Base-by-base conservation (phyloP, 2,888 invertebrate genomes). In the Sinelater perroti region DNA sequence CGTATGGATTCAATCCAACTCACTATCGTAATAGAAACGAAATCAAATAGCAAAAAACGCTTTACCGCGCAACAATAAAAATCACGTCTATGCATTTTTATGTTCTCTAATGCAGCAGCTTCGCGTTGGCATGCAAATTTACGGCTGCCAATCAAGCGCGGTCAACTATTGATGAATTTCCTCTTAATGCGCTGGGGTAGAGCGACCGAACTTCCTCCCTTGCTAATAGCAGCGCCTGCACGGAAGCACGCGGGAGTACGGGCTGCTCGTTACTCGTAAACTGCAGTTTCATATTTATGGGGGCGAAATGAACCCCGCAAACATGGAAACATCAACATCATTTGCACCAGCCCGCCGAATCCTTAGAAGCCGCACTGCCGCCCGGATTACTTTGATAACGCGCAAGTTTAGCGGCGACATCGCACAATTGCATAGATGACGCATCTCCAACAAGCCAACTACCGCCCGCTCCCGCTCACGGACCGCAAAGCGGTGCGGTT, bases 391-490 rank as follows among this genome's bases (percentile, higher is more conserved):
- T 26, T 30, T 50, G 26, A 38, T 26, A 42, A 45, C 14, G 6
- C 28, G 18, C 18, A 38, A 52, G 24, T 45, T 45, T 45, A 20
- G 33, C 35, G 24, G 33, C 36, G 28, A 36, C 31, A 40, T 28
- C 28, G 28, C 10, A 35, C 18, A 35, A 53, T 36, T 36, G 45
- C 28, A 28, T 8, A 14, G 14, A 8, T 13, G 33, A 20, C 40
- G 54, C 30, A 46, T 30, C 40, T 24, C 18, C 26, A 16, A 44
- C 44, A 56, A 50, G 50, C 44, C 33, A 56, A 50, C 56, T 47
- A 49, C 35, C 30, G 20, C 49, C 35, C 47, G 46, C 47, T 47
- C 40, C 47, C 31, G 54, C 14, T 24, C 31, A 55, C 47, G 38
- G 47, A 55, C 54, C 47, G 40, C 38, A 55, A 24, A 38, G 38